Evolutionary conservation across 2,797 vertebrate species (phyloP), one percentile per base, ranked within the genome.

Genomic region (Pseudochirops cupreus): DNA sequence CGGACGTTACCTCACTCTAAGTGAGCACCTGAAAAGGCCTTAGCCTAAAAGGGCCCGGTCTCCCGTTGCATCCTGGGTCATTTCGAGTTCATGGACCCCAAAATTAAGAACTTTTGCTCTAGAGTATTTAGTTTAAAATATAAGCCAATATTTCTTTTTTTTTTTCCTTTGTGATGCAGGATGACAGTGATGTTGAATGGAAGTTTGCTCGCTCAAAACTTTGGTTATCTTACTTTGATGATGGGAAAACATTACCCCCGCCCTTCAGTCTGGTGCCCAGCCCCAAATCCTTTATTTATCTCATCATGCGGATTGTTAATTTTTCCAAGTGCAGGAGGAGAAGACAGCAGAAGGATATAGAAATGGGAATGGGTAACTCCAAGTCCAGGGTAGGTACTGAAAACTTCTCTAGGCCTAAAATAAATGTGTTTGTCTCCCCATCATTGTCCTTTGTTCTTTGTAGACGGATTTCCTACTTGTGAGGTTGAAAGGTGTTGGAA

Each of bases 181-280:
- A 99, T 95, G 99, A 99, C 97, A 99, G 99, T 91, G 99, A 99
- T 39, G 99, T 99, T 3, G 99, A 99, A 96, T 99, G 99, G 99
- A 99, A 99, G 98, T 99, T 99, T 95, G 99, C 99, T 46, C 98
- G 99, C 93, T 99, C 99, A 1, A 99, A 99, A 95, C 99, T 99
- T 46, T 99, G 99, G 99, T 98, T 99, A 91, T 99, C 99, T 0
- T 99, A 99, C 98, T 99, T 99, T 96, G 99, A 99, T 97, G 99
- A 99, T 39, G 99, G 99, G 1, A 99, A 99, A 95, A 99, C 99
- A 0, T 98, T 99, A 91, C 99, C 99, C 56, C 99, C 99, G 59
- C 99, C 99, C 0, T 99, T 99, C 98, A 99, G 99, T 98, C 99
- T 99, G 10, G 98, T 99, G 50, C 99, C 99, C 12, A 99, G 99